These are phyloP conservation scores for Alentia gelatinosa DNA, from an alignment of 2,888 invertebrate genomes.

Conservation along the genomic window DNA sequence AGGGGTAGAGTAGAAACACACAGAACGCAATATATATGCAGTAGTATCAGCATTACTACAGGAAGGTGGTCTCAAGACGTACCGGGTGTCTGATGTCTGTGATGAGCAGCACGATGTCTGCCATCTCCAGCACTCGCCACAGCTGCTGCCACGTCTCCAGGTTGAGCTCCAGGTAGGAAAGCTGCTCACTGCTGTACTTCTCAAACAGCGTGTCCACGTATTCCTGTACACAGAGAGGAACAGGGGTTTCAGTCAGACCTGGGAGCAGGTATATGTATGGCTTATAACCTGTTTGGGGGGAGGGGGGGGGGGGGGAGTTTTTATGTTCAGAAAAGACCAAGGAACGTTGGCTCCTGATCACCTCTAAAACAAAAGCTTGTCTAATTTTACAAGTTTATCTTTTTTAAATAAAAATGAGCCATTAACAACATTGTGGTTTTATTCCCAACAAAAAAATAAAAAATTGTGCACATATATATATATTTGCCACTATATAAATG, in stretches of 20 bases:
- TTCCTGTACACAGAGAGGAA: slow-evolving; percentile 83
- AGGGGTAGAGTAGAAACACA: too few relatives aligned
- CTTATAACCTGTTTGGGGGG: neutral
- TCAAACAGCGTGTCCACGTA: slow-evolving; percentile 87
- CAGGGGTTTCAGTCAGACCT: too few relatives aligned
- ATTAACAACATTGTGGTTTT: neutral
- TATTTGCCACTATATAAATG: neutral
- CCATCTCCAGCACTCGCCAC: slow-evolving; percentile 97
- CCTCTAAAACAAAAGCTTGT: neutral
- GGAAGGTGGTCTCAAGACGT: too few relatives aligned
- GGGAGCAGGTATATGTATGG: too few relatives aligned
- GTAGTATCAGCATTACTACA: too few relatives aligned
- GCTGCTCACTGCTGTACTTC: slow-evolving; percentile 83
- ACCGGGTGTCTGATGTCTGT: slow-evolving; percentile 87
- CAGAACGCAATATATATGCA: too few relatives aligned
- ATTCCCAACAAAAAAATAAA: neutral
- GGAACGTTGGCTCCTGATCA: too few relatives aligned
- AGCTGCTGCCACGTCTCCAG: slow-evolving; percentile 97
- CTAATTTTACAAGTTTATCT: neutral
- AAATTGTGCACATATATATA: neutral
- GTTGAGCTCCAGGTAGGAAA: slow-evolving; percentile 95
- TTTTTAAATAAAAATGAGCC: neutral
- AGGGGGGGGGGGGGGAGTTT: neutral
- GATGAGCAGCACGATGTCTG: slow-evolving; percentile 92
- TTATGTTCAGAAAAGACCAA: neutral